phyloP scores from a whole-genome alignment of 1,140 invertebrate genomes.

The Himalopsyche phryganea region DNA sequence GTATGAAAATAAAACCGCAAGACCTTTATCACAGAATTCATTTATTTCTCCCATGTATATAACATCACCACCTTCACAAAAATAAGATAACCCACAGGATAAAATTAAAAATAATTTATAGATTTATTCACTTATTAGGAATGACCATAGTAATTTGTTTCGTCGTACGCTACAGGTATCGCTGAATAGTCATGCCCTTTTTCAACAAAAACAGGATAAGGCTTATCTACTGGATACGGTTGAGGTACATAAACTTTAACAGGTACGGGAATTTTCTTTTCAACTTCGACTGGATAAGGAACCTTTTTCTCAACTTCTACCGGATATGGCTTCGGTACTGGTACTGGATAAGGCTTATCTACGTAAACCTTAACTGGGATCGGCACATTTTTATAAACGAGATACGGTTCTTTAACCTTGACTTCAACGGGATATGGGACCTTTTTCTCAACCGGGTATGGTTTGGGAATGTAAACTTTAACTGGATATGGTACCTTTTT shows the following conservation, averaged over 20 bases:
- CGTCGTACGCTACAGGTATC: neutral
- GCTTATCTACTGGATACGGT: constrained; percentile 37
- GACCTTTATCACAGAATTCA: constrained; percentile 1
- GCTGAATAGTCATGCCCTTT: neutral
- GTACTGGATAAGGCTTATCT: constrained; percentile 50
- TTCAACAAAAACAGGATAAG: constrained; percentile 21
- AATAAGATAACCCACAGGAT: neutral
- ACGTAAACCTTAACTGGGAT: constrained; percentile 50
- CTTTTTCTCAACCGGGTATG: constrained; percentile 49
- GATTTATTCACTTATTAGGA: neutral
- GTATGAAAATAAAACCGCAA: too few species aligned
- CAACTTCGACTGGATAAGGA: constrained; percentile 53
- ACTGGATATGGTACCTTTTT: constrained; percentile 48
- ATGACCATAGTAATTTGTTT: neutral
- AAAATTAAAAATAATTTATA: too few species aligned
- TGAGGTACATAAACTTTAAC: constrained; percentile 49
- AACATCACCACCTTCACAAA: neutral
- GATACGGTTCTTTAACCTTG: constrained; percentile 54
- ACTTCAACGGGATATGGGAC: constrained; percentile 50
- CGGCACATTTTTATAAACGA: constrained; percentile 52
- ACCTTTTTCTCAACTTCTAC: constrained; percentile 55
- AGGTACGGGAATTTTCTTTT: constrained; percentile 48
- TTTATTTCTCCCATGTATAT: neutral
- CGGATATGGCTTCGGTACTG: constrained; percentile 49
- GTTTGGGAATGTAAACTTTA: constrained; percentile 50